Evolutionary conservation across 37 sponge, comb jelly and placozoan species (phyloP), one percentile per base, ranked within the genome.

Genomic region (Petrosia ficiformis): DNA sequence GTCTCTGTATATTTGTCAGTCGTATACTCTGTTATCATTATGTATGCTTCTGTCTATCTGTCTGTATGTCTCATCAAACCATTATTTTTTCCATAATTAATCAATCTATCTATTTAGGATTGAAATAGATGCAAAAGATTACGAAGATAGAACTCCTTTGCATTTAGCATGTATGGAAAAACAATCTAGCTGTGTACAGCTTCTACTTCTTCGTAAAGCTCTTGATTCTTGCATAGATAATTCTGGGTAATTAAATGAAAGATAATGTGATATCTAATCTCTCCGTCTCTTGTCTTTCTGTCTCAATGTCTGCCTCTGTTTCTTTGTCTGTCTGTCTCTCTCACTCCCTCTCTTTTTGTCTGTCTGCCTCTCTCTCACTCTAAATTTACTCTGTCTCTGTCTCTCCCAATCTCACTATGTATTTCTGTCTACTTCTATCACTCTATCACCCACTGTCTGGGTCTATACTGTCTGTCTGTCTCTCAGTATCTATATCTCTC

Each of bases 221-320:
- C 39, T 85, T 33, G 94, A 93, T 38, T 76, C 81, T 10, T 54
- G 63, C 30, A 35, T 78, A 42, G 94, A 93, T 73, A n/a, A 30
- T 3, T 39, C 80, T 3, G 86, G 86, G 80, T 89, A 25, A 56
- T 67, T 14, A 21, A 0, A 48, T 32, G n/a, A n/a, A n/a, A n/a
- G n/a, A n/a, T n/a, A n/a, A n/a, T 8, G 11, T 0, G 40, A 65
- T 5, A 76, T 1, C 14, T 5, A 10, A 19, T 48, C 54, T 48
- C 39, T 59, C 11, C 4, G n/a, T 37, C 8, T 26, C 21, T 37
- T 22, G 1, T 38, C 4, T 28, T 48, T 21, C 3, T 19, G n/a
- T n/a, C n/a, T n/a, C n/a, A n/a, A n/a, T n/a, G n/a, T n/a, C n/a
- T n/a, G n/a, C n/a, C n/a, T n/a, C n/a, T n/a, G n/a, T n/a, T n/a